Evolutionary conservation across 2,113 vertebrate species (phyloP).

Genomic region (Syngnathoides biaculeatus): DNA sequence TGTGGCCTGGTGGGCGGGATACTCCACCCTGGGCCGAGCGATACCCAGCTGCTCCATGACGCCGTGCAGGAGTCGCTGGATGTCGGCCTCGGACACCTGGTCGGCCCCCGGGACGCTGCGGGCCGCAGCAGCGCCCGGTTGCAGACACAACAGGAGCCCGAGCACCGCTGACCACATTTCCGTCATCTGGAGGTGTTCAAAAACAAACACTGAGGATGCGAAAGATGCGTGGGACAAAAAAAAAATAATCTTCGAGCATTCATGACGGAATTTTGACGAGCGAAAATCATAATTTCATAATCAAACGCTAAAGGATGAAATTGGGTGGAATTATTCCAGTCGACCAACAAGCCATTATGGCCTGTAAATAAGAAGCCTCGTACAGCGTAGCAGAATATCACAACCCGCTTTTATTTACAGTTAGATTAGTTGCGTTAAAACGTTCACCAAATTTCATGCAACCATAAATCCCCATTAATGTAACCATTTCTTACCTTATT

Average conservation of each 20-base stretch:
- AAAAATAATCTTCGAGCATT: background rate
- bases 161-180: constrained; percentile 49
- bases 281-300: background rate
- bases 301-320: background rate
- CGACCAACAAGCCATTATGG: constrained; percentile 31
- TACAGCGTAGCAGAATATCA: background rate
- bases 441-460: background rate
- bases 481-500: constrained; percentile 42
- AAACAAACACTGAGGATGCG: background rate
- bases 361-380: constrained; percentile 9
- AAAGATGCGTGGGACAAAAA: background rate
- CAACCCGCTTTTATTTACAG: background rate
- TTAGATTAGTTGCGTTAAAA: background rate
- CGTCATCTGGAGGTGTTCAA: constrained; percentile 23
- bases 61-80: constrained; percentile 93
- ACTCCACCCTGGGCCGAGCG: constrained; percentile 91
- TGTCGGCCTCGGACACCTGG: constrained; percentile 87
- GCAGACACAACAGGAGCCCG: constrained; percentile 70
- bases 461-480: background rate
- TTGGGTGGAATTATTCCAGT: background rate
- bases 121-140: constrained; percentile 66
- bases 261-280: background rate
- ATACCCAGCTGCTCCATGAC: constrained; percentile 97
- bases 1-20: constrained; percentile 91
- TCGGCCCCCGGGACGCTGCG: constrained; percentile 79